These are phyloP conservation scores for Ibidorhyncha struthersii DNA, from an alignment of 2,113 vertebrate species.

Conservation along the genomic window DNA sequence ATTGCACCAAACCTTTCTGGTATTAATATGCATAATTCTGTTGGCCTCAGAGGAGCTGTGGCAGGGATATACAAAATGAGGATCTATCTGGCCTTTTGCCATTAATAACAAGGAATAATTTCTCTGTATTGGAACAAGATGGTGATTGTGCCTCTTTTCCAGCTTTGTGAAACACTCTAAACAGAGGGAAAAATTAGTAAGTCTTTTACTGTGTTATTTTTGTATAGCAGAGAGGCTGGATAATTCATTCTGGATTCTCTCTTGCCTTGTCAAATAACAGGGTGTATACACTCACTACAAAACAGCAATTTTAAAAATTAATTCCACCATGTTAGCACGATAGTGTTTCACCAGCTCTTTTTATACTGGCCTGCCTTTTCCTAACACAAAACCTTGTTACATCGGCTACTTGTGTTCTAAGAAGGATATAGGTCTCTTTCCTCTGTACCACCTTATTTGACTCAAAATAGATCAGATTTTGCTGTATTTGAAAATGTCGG, in stretches of 20 bases:
- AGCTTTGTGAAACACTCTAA: constrained; percentile 18
- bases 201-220: constrained; percentile 26
- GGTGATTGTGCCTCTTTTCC: constrained; percentile 2
- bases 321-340: not conserved
- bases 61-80: not conserved
- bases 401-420: not conserved
- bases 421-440: not conserved
- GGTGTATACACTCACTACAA: not conserved
- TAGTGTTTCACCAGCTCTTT: not conserved
- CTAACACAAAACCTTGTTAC: not conserved
- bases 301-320: constrained; percentile 43
- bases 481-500: constrained; percentile 15
- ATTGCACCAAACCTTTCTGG: not conserved
- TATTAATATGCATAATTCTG: constrained; percentile 13
- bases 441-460: not conserved
- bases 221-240: not conserved
- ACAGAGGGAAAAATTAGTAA: constrained; percentile 12
- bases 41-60: not conserved
- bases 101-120: constrained; percentile 29
- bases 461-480: constrained; percentile 1
- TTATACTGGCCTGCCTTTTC: not conserved
- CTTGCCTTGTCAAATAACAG: constrained; percentile 30
- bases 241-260: constrained; percentile 16
- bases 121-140: constrained; percentile 31
- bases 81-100: constrained; percentile 21